A percentile compares a stretch with the other conserved stretches of the same genome.
These are phyloP conservation scores for Sweltsa coloradensis DNA, from an alignment of 1,140 invertebrate genomes.

Conservation along the genomic window DNA sequence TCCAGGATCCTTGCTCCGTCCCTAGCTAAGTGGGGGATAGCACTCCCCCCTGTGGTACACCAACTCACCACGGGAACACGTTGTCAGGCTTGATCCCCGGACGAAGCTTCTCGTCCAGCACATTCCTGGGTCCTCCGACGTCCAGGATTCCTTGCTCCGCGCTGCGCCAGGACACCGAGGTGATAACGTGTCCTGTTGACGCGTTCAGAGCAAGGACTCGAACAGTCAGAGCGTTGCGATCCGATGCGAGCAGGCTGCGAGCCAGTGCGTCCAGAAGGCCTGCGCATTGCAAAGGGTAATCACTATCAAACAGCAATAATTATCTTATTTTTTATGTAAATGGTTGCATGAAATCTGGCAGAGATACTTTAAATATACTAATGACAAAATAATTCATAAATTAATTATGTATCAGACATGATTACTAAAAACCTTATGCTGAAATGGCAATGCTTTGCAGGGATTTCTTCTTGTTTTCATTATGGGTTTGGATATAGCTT, in stretches of 20 bases:
- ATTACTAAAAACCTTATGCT: no score
- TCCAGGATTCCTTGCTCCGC: constrained; percentile 29
- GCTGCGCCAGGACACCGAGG: constrained; percentile 39
- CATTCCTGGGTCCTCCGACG: constrained; percentile 33
- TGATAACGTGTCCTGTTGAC: constrained; percentile 39
- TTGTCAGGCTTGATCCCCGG: constrained; percentile 35
- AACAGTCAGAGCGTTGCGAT: constrained; percentile 38
- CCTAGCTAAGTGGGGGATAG: no score
- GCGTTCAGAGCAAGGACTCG: constrained; percentile 44
- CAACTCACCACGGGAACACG: constrained; percentile 42
- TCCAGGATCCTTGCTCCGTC: constrained; percentile 32
- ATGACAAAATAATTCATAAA: no score
- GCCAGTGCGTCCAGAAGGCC: constrained; percentile 42
- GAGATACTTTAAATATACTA: no score
- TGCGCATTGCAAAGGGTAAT: constrained; percentile 26
- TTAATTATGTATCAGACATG: no score
- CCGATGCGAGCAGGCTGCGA: constrained; percentile 40
- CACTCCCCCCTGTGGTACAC: no score
- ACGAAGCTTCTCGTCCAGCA: constrained; percentile 34
- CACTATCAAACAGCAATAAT: no score
- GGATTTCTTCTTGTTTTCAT: no score
- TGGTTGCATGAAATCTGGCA: no score
- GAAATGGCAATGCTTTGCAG: no score
- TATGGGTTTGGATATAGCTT: no score
- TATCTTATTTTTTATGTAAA: no score